phyloP scores from a whole-genome alignment of 2,113 vertebrate genomes.

The Todiramphus saurophagus region DNA sequence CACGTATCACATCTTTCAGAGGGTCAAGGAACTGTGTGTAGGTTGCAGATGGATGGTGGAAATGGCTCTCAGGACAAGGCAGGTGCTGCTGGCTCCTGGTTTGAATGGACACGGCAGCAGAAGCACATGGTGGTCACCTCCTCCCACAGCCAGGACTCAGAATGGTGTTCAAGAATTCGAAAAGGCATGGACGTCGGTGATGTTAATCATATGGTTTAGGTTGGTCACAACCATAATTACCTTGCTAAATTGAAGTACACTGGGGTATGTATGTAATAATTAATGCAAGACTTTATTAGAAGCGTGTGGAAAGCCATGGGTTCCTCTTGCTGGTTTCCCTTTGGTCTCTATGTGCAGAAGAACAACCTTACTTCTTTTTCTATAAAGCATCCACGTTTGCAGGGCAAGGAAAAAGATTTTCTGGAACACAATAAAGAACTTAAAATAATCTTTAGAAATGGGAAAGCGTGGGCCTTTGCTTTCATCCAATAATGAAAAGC shows the following conservation, averaged over 20 bases:
- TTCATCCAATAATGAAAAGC: background rate
- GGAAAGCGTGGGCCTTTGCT: background rate
- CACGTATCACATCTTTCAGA: background rate
- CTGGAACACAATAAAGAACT: background rate
- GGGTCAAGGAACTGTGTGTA: background rate
- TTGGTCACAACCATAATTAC: background rate
- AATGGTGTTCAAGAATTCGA: accelerated
- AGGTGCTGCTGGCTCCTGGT: background rate
- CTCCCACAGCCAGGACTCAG: background rate
- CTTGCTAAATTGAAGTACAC: background rate
- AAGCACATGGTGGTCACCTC: background rate
- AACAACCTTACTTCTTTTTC: background rate
- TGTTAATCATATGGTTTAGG: background rate
- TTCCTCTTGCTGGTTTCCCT: background rate
- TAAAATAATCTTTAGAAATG: background rate
- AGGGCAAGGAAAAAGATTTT: background rate
- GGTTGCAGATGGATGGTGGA: background rate
- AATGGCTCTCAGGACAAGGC: background rate
- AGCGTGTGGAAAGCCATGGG: accelerated
- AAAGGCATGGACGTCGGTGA: background rate
- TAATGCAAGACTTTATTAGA: background rate
- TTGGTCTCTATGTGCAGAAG: background rate
- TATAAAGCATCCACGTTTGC: background rate
- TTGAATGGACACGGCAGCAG: background rate
- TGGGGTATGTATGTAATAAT: background rate